Evolutionary conservation across 2,888 invertebrate species (phyloP), one percentile per base, ranked within the genome.

Genomic region (Monochamus alternatus): DNA sequence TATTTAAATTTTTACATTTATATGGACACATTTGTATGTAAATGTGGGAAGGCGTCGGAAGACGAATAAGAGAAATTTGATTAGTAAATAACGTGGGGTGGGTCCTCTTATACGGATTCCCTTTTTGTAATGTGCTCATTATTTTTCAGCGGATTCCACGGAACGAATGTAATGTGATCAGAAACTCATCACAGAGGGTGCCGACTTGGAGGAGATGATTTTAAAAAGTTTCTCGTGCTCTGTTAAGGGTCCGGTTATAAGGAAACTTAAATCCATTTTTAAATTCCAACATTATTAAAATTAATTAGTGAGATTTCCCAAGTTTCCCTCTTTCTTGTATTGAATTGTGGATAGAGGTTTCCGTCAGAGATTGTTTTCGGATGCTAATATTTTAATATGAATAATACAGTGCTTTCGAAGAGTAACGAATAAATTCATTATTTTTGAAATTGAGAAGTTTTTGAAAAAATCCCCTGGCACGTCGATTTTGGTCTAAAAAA

Each of bases 121-220:
- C 43, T 14, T 30, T 59, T 69, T 60, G 44, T 60, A 60, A 69
- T 44, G 47, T 62, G 14, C 60, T 69, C 51, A 69, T 69, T 69
- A 69, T 62, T 59, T 60, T 62, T 14, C 51, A 43, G 47, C 12
- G 60, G 60, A 62, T 47, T 60, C 38, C 32, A 31, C 43, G 60
- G 44, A 60, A 62, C 47, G 69, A 47, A 60, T 62, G 43, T 69
- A 69, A 69, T 69, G 22, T 51, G 14, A 69, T 69, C 60, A 69
- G 22, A 51, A 69, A 69, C 69, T 69, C 69, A 69, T 69, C 69
- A 69, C 69, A 60, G 60, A 58, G 69, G 7, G 60, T 60, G 31
- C 47, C 47, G 47, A 38, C 60, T 47, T 60, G 60, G 43, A 66
- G 38, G 52, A 52, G 66, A 32, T 55, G 43, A 68, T 43, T 68